Evolutionary conservation across 2,113 vertebrate species (phyloP).

Genomic region (Zingel zingel): DNA sequence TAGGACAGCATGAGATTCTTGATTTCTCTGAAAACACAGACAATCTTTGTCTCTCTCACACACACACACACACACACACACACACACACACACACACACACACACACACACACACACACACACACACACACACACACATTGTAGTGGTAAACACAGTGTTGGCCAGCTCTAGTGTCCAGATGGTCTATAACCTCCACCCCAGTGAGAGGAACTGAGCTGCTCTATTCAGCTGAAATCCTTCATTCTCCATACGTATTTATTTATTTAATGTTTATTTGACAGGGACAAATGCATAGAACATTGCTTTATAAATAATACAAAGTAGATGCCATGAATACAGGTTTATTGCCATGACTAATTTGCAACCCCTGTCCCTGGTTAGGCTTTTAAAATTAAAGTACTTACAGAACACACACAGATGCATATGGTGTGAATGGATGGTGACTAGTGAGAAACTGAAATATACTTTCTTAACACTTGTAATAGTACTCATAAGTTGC

Average conservation of each 20-base stretch:
- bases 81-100: not conserved
- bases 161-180: slow-evolving; percentile 56
- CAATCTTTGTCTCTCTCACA: slow-evolving; percentile 16
- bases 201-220: slow-evolving; percentile 38
- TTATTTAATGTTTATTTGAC: no score
- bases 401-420: not conserved
- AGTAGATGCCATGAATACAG: no score
- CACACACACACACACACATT: not conserved
- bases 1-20: slow-evolving; percentile 35
- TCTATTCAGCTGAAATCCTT: slow-evolving; percentile 37
- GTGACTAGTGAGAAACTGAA: not conserved
- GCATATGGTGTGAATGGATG: not conserved
- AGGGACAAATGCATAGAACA: no score
- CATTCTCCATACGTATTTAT: not conserved
- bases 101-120: not conserved
- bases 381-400: no score
- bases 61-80: not conserved
- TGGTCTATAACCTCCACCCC: slow-evolving; percentile 55
- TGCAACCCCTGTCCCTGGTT: no score
- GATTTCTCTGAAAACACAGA: slow-evolving; percentile 24
- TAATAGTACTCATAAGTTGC: not conserved
- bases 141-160: slow-evolving; percentile 31
- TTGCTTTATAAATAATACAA: no score
- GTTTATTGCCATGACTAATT: no score
- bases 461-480: not conserved